Evolutionary conservation across 1,140 invertebrate genomes (phyloP), one percentile per base, ranked within the genome.

Genomic region (Megalonaias nervosa): DNA sequence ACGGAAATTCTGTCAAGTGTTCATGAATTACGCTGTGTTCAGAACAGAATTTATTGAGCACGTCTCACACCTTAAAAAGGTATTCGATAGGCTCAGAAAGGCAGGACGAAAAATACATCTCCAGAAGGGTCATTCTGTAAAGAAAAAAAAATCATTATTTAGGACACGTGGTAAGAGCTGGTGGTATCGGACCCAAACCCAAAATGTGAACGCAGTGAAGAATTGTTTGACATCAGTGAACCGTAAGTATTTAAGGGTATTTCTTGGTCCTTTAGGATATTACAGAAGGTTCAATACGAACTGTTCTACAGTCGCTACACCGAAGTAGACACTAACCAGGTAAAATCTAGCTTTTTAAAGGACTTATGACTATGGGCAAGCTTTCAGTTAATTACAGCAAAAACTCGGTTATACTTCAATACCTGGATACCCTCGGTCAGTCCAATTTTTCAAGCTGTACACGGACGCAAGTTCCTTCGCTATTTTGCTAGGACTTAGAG

Each of bases 301-400:
- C 58, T 86, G 62, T 75, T 71, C 81, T 16, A 73, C 68, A 6
- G 78, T 80, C 17, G 77, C 81, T 23, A 31, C 59, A 73, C 84
- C 66, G 3, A 60, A 75, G 31, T 68, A 69, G 64, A 68, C 31
- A 23, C 66, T 80, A 16, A 78, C 88, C 56, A 89, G 90, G 77
- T 90, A 92, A 79, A 82, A 91, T 48, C 14, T 21, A 19, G 59
- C 55, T n/a, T 83, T 67, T n/a, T 21, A 11, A 59, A 68, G 74
- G 72, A 23, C 62, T 6, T 65, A 77, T 38, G 67, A 79, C 14
- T 73, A 59, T 66, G 58, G 81, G 17, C 38, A n/a, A 58, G 67
- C 80, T 16, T 82, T 83, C 70, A 26, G 80, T n/a, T 26, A 55
- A 21, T 59, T 82, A 31, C 80, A 77, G 70, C 16, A 26, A 2